Percentiles rank a stretch among this genome's conserved stretches.
Conservation (phyloP, 2,888 invertebrate species). For the Acleris laterana region DNA sequence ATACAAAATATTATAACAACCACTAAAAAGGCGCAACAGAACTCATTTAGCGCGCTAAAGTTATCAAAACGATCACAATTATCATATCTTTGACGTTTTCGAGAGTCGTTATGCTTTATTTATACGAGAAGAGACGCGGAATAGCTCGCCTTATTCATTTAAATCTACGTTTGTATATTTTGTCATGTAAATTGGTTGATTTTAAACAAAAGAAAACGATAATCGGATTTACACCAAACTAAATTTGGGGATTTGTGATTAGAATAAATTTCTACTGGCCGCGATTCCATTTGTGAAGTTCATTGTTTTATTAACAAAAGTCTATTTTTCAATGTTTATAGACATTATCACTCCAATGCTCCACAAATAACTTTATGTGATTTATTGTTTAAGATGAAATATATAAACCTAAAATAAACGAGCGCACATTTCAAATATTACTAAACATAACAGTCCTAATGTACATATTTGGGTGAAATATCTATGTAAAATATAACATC, state of each 20-base stretch:
- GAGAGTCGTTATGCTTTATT: constrained; percentile 29
- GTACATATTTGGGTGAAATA: too few species aligned
- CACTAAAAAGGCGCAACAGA: constrained; percentile 39
- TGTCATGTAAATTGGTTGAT: constrained; percentile 33
- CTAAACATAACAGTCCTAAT: too few species aligned
- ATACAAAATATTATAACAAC: constrained; percentile 41
- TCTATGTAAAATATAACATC: too few species aligned
- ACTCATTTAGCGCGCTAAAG: constrained; percentile 34
- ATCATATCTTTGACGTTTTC: constrained; percentile 43
- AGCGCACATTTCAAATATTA: too few species aligned
- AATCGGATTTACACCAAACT: not conserved
- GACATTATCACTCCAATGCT: too few species aligned
- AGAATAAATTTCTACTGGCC: too few species aligned
- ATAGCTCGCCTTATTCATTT: constrained; percentile 43
- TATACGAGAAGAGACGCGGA: constrained; percentile 28
- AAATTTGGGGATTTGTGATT: constrained; percentile 7
- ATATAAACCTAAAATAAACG: too few species aligned
- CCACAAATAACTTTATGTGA: too few species aligned
- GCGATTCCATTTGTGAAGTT: too few species aligned
- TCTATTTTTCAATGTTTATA: too few species aligned
- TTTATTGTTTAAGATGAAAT: too few species aligned
- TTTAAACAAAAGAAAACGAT: constrained; percentile 30
- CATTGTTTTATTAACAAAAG: too few species aligned
- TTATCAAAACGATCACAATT: constrained; percentile 43
- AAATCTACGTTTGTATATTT: constrained; percentile 41